phyloP scores from a whole-genome alignment of 2,113 vertebrate species.

The Chlorodrepanis virens region DNA sequence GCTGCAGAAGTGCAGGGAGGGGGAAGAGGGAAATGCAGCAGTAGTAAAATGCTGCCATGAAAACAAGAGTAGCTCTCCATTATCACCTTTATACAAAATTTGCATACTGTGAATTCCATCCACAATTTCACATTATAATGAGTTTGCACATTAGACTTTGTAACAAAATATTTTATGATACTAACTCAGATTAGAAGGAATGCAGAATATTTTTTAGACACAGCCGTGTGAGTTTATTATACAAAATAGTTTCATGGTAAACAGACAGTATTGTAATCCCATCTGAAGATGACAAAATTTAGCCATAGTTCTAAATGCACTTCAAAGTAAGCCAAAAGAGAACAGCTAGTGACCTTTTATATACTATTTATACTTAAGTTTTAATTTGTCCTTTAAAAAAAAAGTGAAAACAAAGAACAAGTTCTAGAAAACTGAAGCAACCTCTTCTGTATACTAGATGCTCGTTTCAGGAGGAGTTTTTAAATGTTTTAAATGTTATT shows the following conservation, averaged over 20 bases:
- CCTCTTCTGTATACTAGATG: conserved; percentile 92
- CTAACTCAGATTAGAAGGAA: conserved; percentile 77
- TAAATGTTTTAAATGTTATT: conserved; percentile 97
- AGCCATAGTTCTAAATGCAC: conserved; percentile 88
- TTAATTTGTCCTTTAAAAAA: conserved; percentile 92
- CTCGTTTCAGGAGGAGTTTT: conserved; percentile 93
- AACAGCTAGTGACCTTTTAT: conserved; percentile 86
- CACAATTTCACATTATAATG: conserved; percentile 70
- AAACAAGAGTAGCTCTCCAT: conserved; percentile 70
- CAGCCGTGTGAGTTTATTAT: conserved; percentile 77
- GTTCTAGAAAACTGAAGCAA: conserved; percentile 89
- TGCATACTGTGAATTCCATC: conserved; percentile 77
- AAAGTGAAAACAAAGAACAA: conserved; percentile 82
- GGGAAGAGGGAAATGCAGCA: conserved; percentile 5
- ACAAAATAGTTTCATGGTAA: conserved; percentile 80
- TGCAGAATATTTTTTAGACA: conserved; percentile 84
- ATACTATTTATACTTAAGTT: conserved; percentile 86
- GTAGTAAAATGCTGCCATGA: conserved; percentile 44
- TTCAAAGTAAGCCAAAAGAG: conserved; percentile 85
- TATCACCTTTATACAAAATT: conserved; percentile 77
- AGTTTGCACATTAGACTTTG: conserved; percentile 80
- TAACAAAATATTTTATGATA: conserved; percentile 82
- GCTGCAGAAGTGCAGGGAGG: not conserved
- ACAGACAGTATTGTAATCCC: conserved; percentile 85
- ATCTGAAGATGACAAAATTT: conserved; percentile 80